Evolutionary conservation across 2,888 invertebrate species (phyloP), one percentile per base, ranked within the genome.

Genomic region (Drosophila robusta): DNA sequence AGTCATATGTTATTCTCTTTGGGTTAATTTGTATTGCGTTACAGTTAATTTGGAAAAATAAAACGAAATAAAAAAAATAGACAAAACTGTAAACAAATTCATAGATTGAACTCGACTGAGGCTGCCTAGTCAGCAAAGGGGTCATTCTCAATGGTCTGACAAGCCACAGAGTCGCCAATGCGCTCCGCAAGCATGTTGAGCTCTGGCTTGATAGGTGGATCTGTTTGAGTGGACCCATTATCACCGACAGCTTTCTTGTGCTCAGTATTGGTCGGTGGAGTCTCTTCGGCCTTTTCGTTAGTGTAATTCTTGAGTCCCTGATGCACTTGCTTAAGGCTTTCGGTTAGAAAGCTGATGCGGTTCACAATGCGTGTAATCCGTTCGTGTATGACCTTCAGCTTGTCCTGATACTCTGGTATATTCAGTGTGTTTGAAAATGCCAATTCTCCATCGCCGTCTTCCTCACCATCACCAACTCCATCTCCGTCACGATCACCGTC

Each of bases 361-460:
- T 44, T 34, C 4, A 38, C 64, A 47, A 80, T 63, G 6, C 67
- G 54, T 0, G 11, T 26, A 6, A 78, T 44, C 0, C 75, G 82
- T 2, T 78, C 61, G 18, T 81, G 61, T 5, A 78, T 56, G 14
- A n/a, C 34, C 29, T 52, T 32, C 14, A 85, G n/a, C 29, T 51
- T 44, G 6, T 62, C 34, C 9, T 49, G 47, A 7, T 34, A 54
- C 1, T 44, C 44, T 0, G 14, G 34, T 1, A 44, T 24, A 16
- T 47, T 1, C 9, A 46, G 12, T 4, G 36, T 1, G 9, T 9
- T 34, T 1, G 47, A 26, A 2, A 34, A 34, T 0, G 4, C 1
- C 8, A 39, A n/a, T 8, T 39, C 39, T 9, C 3, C 4, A 22
- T 22, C 22, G 1, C 42, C 42, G 12, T 7, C 22, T 7, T 22